These are phyloP conservation scores for Maniola jurtina DNA, from an alignment of 1,140 invertebrate genomes.

Conservation along the genomic window DNA sequence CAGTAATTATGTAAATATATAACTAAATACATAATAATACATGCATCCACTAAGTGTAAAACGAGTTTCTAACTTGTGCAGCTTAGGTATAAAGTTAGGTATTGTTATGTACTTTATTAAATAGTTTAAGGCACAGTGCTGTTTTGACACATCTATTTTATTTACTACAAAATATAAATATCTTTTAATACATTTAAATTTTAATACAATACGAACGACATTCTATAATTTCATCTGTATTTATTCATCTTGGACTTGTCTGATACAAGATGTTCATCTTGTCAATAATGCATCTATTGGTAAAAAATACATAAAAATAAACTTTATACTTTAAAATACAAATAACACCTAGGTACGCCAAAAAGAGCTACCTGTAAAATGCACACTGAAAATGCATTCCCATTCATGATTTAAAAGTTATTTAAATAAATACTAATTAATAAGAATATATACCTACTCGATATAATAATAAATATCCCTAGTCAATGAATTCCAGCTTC, in stretches of 20 bases:
- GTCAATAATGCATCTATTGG: no score
- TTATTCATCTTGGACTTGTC: no score
- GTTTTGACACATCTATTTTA: background rate
- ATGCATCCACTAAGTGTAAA: background rate
- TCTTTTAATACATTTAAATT: background rate
- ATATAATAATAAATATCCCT: background rate
- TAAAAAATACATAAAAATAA: background rate
- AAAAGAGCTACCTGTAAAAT: background rate
- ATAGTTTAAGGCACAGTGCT: background rate
- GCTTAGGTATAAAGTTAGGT: background rate
- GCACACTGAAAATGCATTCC: background rate
- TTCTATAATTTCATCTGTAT: background rate
- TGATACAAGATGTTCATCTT: no score
- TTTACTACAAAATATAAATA: background rate
- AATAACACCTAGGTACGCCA: background rate
- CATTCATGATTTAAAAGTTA: background rate
- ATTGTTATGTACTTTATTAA: background rate
- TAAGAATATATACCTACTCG: background rate
- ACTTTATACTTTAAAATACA: background rate
- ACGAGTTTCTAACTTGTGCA: background rate
- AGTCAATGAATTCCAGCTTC: background rate
- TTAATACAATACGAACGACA: background rate
- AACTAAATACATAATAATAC: no score
- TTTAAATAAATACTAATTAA: background rate
- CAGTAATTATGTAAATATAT: no score